Conservation (phyloP, 2,113 vertebrate species). For the Clarias macrocephalus region DNA sequence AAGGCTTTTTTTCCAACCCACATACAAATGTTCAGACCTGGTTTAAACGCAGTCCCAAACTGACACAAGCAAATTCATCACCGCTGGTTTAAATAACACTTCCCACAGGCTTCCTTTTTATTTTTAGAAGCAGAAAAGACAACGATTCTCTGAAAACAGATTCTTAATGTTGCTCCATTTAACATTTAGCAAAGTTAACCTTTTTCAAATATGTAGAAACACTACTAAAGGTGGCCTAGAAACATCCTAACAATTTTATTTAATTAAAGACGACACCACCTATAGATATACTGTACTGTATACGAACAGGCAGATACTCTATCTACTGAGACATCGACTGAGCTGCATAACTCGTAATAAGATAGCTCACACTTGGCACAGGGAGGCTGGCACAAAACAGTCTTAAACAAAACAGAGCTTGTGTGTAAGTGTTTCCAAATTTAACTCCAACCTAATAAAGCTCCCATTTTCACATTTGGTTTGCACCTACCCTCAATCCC, state of each 20-base stretch:
- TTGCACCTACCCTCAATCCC: neutral
- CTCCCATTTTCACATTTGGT: neutral
- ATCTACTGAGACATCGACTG: neutral
- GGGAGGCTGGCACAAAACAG: neutral
- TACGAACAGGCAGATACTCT: neutral
- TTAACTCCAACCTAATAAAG: neutral
- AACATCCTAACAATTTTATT: neutral
- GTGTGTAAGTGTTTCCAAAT: neutral
- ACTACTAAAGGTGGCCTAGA: neutral
- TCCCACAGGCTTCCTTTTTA: neutral
- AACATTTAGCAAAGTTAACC: neutral
- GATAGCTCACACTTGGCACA: neutral
- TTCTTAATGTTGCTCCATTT: neutral
- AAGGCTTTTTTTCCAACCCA: neutral
- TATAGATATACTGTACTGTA: neutral
- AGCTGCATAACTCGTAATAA: neutral
- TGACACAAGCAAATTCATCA: slow-evolving; percentile 8
- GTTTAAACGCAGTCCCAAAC: slow-evolving; percentile 6
- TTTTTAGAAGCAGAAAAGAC: neutral
- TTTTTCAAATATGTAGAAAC: neutral
- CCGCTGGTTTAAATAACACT: slow-evolving; percentile 5
- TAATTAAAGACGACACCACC: neutral
- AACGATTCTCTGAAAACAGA: neutral
- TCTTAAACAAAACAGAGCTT: neutral
- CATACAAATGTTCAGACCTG: neutral